Evolutionary conservation across 1,140 invertebrate genomes (phyloP).

Genomic region (Calycopis cecrops): DNA sequence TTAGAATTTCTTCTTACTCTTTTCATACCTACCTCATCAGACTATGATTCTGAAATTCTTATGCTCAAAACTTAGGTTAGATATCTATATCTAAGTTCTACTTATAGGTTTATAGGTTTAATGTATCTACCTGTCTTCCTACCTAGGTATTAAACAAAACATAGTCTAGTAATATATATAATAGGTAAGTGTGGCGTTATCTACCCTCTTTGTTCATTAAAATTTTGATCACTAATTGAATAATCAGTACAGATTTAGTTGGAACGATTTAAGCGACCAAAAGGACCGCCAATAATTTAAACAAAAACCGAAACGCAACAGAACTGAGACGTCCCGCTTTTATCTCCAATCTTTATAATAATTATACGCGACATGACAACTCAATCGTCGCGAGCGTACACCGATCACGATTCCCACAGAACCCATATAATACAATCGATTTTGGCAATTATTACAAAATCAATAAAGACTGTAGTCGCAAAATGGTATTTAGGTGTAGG

Average conservation of each 20-base stretch:
- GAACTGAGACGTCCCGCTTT: constrained; percentile 46
- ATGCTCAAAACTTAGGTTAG: background rate
- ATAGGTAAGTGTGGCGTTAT: too few relatives aligned
- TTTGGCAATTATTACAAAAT: constrained; percentile 11
- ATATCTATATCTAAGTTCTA: background rate
- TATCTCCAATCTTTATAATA: constrained; percentile 70
- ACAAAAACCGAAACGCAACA: constrained; percentile 24
- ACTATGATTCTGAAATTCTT: too few relatives aligned
- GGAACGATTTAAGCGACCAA: constrained; percentile 19
- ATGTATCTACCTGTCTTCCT: too few relatives aligned
- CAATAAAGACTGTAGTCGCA: constrained; percentile 17
- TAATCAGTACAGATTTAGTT: too few relatives aligned
- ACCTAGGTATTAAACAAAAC: too few relatives aligned
- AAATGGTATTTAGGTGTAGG: constrained; percentile 5
- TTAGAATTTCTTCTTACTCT: too few relatives aligned
- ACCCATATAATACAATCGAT: constrained; percentile 20
- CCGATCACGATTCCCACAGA: constrained; percentile 11
- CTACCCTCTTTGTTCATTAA: too few relatives aligned
- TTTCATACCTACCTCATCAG: too few relatives aligned
- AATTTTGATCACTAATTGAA: too few relatives aligned
- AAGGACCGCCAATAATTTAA: constrained; percentile 28
- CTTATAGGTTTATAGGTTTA: background rate
- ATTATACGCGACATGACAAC: constrained; percentile 61
- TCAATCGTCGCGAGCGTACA: constrained; percentile 42
- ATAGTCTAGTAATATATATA: too few relatives aligned